phyloP scores from a whole-genome alignment of 2,797 vertebrate species.

The Passerculus sandwichensis region DNA sequence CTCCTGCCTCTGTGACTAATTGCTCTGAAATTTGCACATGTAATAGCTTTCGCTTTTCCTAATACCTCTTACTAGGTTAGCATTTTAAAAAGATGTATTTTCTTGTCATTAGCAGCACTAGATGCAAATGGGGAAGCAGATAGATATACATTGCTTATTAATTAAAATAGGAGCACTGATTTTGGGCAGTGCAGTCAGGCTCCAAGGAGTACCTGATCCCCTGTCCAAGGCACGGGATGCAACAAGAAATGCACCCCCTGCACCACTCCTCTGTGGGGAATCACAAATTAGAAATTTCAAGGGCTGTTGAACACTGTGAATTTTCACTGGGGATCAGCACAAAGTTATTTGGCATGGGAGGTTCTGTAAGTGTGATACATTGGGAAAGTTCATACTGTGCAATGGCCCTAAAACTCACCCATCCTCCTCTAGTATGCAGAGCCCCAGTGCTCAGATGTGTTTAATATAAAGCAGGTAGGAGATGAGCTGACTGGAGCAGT shows the following conservation, averaged over 20 bases:
- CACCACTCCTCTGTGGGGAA: neutral
- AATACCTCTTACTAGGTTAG: constrained; percentile 41
- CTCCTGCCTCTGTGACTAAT: constrained; percentile 55
- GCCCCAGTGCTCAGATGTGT: neutral
- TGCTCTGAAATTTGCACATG: constrained; percentile 46
- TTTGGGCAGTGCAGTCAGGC: neutral
- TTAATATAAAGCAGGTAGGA: neutral
- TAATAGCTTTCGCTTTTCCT: constrained; percentile 40
- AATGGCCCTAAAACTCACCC: constrained; percentile 3
- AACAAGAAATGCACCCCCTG: neutral
- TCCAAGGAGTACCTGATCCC: neutral
- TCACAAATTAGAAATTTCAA: constrained; percentile 56
- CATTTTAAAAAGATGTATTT: constrained; percentile 42
- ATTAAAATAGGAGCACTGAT: neutral
- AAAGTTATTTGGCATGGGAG: constrained; percentile 36
- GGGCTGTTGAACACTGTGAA: neutral
- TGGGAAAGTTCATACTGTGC: constrained; percentile 17
- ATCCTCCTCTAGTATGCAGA: neutral
- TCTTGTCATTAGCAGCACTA: neutral
- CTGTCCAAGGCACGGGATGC: neutral
- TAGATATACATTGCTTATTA: neutral
- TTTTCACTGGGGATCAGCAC: constrained; percentile 46
- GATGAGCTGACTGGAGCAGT: constrained; percentile 29
- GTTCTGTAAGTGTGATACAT: constrained; percentile 6
- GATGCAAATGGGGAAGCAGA: neutral